phyloP scores from a whole-genome alignment of 2,797 vertebrate genomes.

The Pseudocheirus occidentalis region DNA sequence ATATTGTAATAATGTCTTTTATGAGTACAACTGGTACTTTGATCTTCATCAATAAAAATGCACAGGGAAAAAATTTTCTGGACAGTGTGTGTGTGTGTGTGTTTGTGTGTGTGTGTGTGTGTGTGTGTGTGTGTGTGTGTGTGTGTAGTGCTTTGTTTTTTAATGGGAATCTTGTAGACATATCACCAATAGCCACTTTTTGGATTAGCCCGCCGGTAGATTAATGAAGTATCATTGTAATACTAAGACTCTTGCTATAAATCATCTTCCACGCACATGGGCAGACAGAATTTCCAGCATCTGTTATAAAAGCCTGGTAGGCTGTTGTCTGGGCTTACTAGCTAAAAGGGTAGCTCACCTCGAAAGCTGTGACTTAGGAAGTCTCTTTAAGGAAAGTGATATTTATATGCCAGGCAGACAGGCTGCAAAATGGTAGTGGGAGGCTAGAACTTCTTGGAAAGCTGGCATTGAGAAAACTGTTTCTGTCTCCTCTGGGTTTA shows the following conservation, averaged over 20 bases:
- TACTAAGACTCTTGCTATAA: neutral
- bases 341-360: neutral
- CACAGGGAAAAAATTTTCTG: neutral
- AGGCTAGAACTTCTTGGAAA: fast-evolving
- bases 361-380: fast-evolving
- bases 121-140: no score
- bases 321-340: fast-evolving
- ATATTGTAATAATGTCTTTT: conserved; percentile 3
- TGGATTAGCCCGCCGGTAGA: neutral
- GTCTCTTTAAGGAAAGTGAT: fast-evolving
- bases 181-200: neutral
- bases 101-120: neutral
- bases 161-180: neutral
- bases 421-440: neutral
- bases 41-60: neutral
- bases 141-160: neutral
- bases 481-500: neutral
- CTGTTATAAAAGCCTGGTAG: neutral
- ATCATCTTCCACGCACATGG: neutral
- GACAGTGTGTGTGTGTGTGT: neutral
- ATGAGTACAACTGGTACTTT: neutral
- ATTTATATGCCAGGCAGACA: fast-evolving
- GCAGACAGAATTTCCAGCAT: neutral
- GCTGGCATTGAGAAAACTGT: neutral
- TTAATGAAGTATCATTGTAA: neutral